Base-by-base conservation (phyloP, 2,888 invertebrate genomes). In the Andrena trimmerana region DNA sequence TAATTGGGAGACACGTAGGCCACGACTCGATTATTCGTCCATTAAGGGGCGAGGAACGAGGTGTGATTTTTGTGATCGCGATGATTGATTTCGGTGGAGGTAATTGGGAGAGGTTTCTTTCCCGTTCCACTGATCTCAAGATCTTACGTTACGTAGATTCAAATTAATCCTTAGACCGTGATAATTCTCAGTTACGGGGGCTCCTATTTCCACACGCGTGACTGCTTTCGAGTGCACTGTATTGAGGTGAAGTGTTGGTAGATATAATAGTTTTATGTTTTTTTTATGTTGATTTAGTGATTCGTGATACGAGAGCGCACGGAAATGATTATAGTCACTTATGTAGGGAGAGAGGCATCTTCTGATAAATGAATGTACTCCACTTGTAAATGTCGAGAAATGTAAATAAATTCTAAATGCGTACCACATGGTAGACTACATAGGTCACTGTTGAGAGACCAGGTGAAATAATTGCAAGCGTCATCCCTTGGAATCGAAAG, bases 1-100 rank as follows among this genome's bases (percentile, higher is more conserved):
- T 57, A 65, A 63, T 65, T 52, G 54, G 33, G 27, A 33, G 52
- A 33, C 57, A 57, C 69, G 20, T 57, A 24, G 57, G 36, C 10
- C 33, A 20, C 20, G n/a, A 20, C 20, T 52, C 20, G 52, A 52
- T 52, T 52, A 52, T 52, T 52, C n/a, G 52, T 20, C 52, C 52
- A 52, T 52, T 52, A 52, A 20, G 20, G 57, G 24, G 24, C 57
- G 57, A 20, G 24, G 24, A 24, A 10, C 57, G 27, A 27, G 24
- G 10, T 57, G 24, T 10, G 24, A 57, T 24, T 20, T 57, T 57
- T 27, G 0, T 13, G 27, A 42, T 42, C 27, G 57, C 24, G 57
- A 57, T 24, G 24, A 57, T 57, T 57, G 57, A 24, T 24, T 57
- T 24, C 54, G 20, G 20, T 13, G 57, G 10, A 10, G 24, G 24